Evolutionary conservation across 2,797 vertebrate genomes (phyloP).

Genomic region (Typhlichthys eigenmanni): DNA sequence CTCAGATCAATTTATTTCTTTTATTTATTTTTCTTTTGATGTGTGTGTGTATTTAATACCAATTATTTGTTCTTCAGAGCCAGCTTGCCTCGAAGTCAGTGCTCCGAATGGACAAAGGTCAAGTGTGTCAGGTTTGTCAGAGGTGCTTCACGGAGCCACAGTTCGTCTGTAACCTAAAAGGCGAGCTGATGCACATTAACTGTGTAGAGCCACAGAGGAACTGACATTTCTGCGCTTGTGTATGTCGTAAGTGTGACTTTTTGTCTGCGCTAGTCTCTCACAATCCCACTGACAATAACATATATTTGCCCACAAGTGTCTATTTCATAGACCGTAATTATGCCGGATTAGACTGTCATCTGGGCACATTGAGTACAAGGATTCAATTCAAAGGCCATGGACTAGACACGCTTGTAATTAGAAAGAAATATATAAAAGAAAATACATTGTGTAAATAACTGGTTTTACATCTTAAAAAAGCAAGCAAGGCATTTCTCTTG

Average conservation of each 20-base stretch:
- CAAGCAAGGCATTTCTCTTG: constrained; percentile 52
- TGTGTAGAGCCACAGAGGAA: constrained; percentile 38
- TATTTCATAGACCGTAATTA: constrained; percentile 36
- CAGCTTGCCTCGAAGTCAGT: constrained; percentile 52
- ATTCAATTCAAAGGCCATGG: constrained; percentile 35
- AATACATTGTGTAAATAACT: constrained; percentile 57
- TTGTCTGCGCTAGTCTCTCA: constrained; percentile 7
- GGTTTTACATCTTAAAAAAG: constrained; percentile 55
- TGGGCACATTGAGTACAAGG: constrained; percentile 35
- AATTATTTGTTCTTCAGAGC: constrained; percentile 52
- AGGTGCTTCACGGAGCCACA: constrained; percentile 49
- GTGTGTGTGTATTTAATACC: not conserved
- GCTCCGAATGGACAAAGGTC: constrained; percentile 54
- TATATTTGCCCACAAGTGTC: constrained; percentile 29
- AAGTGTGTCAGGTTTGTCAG: constrained; percentile 61
- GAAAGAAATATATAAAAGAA: constrained; percentile 56
- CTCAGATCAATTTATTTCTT: too few species aligned
- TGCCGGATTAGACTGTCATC: constrained; percentile 37
- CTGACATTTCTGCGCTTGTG: not conserved
- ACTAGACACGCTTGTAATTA: constrained; percentile 53
- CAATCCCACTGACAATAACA: constrained; percentile 30
- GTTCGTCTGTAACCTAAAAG: constrained; percentile 53
- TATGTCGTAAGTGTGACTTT: not conserved
- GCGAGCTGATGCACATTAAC: constrained; percentile 65
- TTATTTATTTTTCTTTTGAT: not conserved